phyloP scores from a whole-genome alignment of 2,113 vertebrate species.

The Thunnus thynnus region DNA sequence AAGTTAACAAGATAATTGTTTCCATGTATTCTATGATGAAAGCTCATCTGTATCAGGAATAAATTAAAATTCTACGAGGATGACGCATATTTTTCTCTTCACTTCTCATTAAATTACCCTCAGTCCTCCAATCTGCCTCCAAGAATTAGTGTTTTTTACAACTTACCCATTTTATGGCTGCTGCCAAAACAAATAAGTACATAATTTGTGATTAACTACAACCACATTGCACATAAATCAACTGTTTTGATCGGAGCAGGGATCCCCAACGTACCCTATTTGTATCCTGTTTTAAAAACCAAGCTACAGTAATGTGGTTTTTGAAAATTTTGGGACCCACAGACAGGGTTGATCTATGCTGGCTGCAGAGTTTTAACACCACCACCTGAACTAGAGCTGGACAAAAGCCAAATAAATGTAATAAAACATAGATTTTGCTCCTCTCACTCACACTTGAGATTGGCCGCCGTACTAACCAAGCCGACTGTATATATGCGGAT shows the following conservation, averaged over 20 bases:
- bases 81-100: constrained; percentile 29
- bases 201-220: constrained; percentile 30
- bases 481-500: neutral
- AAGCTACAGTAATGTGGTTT: constrained; percentile 13
- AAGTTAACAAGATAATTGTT: constrained; percentile 42
- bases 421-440: neutral
- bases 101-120: neutral
- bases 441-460: neutral
- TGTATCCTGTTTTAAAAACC: neutral
- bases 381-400: too few relatives aligned
- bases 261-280: constrained; percentile 24
- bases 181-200: constrained; percentile 10
- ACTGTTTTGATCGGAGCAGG: constrained; percentile 3
- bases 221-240: constrained; percentile 35
- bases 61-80: constrained; percentile 29
- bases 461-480: neutral
- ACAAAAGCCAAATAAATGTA: too few relatives aligned
- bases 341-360: neutral
- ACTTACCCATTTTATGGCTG: neutral
- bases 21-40: constrained; percentile 34
- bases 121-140: neutral
- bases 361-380: neutral
- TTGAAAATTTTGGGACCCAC: neutral
- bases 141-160: neutral
- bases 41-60: constrained; percentile 28